Evolutionary conservation across 2,113 vertebrate species (phyloP), one percentile per base, ranked within the genome.

Genomic region (Pterocles gutturalis): DNA sequence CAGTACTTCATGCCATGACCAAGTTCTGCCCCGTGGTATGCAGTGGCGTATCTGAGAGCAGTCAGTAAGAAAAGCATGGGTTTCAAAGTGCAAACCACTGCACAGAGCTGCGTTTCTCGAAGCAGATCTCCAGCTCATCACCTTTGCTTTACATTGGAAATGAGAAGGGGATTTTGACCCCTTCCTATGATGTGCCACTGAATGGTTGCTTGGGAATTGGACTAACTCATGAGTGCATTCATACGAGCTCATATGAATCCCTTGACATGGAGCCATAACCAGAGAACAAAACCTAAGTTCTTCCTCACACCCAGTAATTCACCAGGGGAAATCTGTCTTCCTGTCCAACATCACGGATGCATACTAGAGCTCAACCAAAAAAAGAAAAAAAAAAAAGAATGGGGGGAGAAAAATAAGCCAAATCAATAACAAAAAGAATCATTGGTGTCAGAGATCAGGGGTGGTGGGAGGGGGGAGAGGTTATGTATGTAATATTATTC

Each of bases 251-350:
- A 79, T 41, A 41, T 13, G 28, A 92, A 87, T 94, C 49, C 61
- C 46, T 85, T 95, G 81, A 95, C 87, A 54, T 26, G 3, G 4
- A 82, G 49, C 60, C 62, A 89, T 85, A 97, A 90, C 24, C 70
- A 84, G 83, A 95, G 88, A 93, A 92, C 55, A 93, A 96, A 95
- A 70, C 71, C 31, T 67, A 88, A 96, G 91, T 93, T 97, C 76
- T 13, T 43, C 70, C 71, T 71, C 75, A 81, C 57, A n/a, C 64
- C 69, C 17, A 11, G 45, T 92, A 95, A 96, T 79, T 88, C 93
- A 96, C 91, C 71, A 72, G 97, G 96, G 94, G 89, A 98, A 98
- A 95, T 95, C 90, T 96, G 91, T 96, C 95, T 98, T 98, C 97
- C 97, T 97, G 89, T 60, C 87, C 91, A 93, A 93, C 91, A 93